phyloP scores from a whole-genome alignment of 2,113 vertebrate species.

The Cyprinodon variegatus region DNA sequence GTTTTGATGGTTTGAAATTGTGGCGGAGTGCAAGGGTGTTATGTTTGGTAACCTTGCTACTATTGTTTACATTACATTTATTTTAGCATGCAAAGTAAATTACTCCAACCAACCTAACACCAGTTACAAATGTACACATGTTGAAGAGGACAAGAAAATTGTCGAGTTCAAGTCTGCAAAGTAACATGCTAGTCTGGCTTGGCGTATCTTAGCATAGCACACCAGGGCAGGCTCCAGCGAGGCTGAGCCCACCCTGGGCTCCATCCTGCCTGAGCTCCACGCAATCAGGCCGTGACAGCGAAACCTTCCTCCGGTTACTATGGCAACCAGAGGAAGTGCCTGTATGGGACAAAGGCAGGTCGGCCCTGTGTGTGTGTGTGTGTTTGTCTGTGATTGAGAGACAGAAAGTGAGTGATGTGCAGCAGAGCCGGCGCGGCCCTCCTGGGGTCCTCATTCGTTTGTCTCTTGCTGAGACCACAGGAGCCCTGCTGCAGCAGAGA shows the following conservation, averaged over 20 bases:
- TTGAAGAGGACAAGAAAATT: slow-evolving; percentile 8
- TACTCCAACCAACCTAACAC: neutral
- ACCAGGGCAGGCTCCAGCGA: slow-evolving; percentile 45
- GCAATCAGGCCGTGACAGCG: slow-evolving; percentile 87
- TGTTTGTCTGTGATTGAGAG: slow-evolving; percentile 45
- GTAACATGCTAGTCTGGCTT: slow-evolving; percentile 37
- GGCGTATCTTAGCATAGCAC: slow-evolving; percentile 38
- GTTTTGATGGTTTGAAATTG: too few relatives aligned
- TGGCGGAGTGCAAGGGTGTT: too few relatives aligned
- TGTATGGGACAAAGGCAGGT: slow-evolving; percentile 87
- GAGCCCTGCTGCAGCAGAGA: slow-evolving; percentile 69
- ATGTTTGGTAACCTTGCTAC: too few relatives aligned
- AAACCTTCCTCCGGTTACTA: slow-evolving; percentile 86
- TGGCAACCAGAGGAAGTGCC: slow-evolving; percentile 90
- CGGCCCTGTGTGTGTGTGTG: slow-evolving; percentile 83
- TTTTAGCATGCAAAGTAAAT: neutral
- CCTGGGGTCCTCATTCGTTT: slow-evolving; percentile 77
- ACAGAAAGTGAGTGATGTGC: slow-evolving; percentile 67
- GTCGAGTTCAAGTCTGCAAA: slow-evolving; percentile 32
- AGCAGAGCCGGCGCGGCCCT: slow-evolving; percentile 68
- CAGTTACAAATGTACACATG: neutral
- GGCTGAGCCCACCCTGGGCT: slow-evolving; percentile 56
- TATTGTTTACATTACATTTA: too few relatives aligned
- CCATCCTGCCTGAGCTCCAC: slow-evolving; percentile 80
- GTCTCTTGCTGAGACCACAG: slow-evolving; percentile 75